These are phyloP conservation scores for Odontomyia ornata DNA, from an alignment of 2,888 invertebrate species.

Conservation along the genomic window DNA sequence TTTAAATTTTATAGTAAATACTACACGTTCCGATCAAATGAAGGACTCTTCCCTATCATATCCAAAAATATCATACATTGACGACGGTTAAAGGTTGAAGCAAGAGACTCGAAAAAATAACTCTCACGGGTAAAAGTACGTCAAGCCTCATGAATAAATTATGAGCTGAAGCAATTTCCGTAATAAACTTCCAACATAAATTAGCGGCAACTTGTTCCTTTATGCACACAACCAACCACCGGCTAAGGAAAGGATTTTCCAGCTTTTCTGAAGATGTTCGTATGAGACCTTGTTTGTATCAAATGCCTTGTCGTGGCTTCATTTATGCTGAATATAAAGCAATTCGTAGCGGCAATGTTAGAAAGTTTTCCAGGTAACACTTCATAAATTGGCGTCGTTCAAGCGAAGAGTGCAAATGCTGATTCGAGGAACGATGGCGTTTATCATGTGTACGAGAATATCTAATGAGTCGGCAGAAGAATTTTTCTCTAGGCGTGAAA, in stretches of 20 bases:
- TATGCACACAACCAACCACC: not conserved
- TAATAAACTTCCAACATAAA: constrained; percentile 42
- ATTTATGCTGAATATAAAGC: constrained; percentile 8
- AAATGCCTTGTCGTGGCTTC: constrained; percentile 9
- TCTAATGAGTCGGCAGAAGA: not conserved
- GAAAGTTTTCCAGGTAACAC: constrained; percentile 26
- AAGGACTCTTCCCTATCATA: no score
- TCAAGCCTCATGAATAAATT: constrained; percentile 34
- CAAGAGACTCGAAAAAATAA: not conserved
- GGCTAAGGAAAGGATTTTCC: not conserved
- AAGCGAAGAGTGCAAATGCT: not conserved
- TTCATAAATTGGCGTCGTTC: constrained; percentile 15
- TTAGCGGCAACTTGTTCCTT: constrained; percentile 36
- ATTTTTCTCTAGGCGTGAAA: no score
- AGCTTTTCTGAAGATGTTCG: not conserved
- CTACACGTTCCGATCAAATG: no score
- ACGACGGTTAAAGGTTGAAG: constrained; percentile 2
- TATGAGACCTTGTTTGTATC: constrained; percentile 18
- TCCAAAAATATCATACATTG: no score
- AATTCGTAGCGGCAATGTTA: not conserved
- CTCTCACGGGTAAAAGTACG: constrained; percentile 5
- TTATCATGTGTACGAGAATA: not conserved
- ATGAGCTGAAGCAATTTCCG: constrained; percentile 39
- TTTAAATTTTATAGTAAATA: no score
- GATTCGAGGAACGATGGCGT: not conserved